Evolutionary conservation across 2,113 vertebrate genomes (phyloP).

Genomic region (Gallinago paraguaiae): DNA sequence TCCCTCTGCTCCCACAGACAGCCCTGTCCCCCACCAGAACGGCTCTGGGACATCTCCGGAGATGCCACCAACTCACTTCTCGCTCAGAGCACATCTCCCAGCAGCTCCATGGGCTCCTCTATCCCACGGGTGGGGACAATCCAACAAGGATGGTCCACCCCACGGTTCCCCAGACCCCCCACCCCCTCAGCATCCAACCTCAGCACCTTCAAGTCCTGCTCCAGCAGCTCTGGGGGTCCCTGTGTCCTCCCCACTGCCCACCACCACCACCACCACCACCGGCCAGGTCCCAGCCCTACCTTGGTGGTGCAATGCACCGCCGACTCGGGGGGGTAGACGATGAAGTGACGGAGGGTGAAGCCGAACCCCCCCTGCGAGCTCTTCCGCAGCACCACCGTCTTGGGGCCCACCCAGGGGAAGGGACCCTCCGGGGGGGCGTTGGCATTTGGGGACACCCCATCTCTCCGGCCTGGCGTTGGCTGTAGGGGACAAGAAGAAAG

Average conservation of each 20-base stretch:
- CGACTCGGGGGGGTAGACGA: conserved; percentile 95
- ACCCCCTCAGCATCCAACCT: fast-evolving
- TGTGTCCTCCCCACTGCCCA: too few relatives aligned
- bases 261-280: too few relatives aligned
- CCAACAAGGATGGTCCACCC: fast-evolving
- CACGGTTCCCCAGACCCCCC: fast-evolving
- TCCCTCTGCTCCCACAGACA: neutral
- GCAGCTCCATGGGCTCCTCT: neutral
- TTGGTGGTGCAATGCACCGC: conserved; percentile 84
- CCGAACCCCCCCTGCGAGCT: conserved; percentile 92
- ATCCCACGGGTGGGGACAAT: neutral
- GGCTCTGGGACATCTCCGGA: neutral
- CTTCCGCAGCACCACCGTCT: conserved; percentile 88
- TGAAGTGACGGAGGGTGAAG: conserved; percentile 97
- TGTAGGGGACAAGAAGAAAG: neutral
- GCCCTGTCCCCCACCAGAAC: fast-evolving
- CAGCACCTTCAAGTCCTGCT: fast-evolving
- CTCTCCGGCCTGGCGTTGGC: conserved; percentile 80
- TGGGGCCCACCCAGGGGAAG: conserved; percentile 86
- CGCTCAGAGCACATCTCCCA: fast-evolving
- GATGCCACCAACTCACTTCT: fast-evolving
- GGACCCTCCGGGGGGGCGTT: conserved; percentile 81
- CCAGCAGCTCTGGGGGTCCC: neutral
- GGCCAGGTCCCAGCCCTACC: conserved; percentile 68
- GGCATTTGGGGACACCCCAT: conserved; percentile 82